These are phyloP conservation scores for Dendropsophus ebraccatus DNA, from an alignment of 2,113 vertebrate species.

Conservation along the genomic window DNA sequence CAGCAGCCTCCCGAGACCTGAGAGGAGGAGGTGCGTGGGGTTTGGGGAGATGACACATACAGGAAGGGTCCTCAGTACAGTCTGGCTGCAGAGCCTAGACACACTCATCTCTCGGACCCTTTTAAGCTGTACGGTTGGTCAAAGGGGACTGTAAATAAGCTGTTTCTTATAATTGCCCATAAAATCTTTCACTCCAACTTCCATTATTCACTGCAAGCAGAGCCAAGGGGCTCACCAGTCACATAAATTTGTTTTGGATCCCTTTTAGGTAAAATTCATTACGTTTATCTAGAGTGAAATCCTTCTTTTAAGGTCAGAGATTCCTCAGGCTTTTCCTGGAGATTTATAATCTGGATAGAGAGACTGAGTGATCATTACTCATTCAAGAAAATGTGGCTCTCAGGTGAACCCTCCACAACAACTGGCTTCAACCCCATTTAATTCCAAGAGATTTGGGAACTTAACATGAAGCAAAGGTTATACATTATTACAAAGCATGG, in stretches of 20 bases:
- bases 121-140: constrained; percentile 50
- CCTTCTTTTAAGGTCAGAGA: constrained; percentile 43
- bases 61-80: constrained; percentile 37
- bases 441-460: not conserved
- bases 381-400: constrained; percentile 2
- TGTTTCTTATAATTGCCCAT: constrained; percentile 57
- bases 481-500: constrained; percentile 13
- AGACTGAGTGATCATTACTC: constrained; percentile 44
- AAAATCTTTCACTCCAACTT: constrained; percentile 51
- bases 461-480: constrained; percentile 21
- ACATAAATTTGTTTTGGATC: constrained; percentile 58
- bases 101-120: constrained; percentile 33
- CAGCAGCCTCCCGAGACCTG: not conserved
- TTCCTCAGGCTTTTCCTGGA: constrained; percentile 36
- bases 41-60: constrained; percentile 37
- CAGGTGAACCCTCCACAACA: not conserved
- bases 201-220: constrained; percentile 54
- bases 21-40: not conserved
- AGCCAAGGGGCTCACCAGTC: constrained; percentile 36
- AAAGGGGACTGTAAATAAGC: constrained; percentile 59
- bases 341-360: constrained; percentile 56
- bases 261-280: constrained; percentile 61
- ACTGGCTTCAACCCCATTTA: not conserved
- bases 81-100: constrained; percentile 45
- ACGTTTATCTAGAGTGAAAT: constrained; percentile 51